phyloP scores from a whole-genome alignment of 2,113 vertebrate genomes.

The Percina caprodes region DNA sequence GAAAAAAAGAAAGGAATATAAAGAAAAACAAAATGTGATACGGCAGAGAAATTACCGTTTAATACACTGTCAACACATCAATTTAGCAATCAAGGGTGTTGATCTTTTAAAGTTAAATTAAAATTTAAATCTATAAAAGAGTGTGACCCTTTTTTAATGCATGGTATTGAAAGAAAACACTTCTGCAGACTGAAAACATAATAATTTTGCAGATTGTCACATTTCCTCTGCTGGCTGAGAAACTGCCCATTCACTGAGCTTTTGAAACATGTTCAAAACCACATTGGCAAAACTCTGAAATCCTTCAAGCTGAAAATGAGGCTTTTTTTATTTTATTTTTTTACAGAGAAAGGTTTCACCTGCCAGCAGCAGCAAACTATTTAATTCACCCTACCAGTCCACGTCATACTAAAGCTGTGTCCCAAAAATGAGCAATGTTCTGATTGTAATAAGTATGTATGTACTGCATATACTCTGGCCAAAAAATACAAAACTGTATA shows the following conservation, averaged over 20 bases:
- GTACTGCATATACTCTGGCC: neutral
- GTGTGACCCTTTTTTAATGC: neutral
- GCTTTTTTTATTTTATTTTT: no score
- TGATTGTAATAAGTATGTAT: neutral
- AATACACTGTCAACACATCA: neutral
- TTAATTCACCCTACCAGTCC: neutral
- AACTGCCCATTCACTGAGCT: neutral
- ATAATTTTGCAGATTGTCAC: neutral
- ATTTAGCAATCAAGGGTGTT: neutral
- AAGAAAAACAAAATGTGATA: neutral
- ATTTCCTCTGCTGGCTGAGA: constrained; percentile 12
- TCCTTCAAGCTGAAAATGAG: constrained; percentile 4
- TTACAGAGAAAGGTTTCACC: constrained; percentile 3
- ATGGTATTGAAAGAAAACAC: neutral
- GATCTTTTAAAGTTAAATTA: no score
- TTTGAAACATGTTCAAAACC: constrained; percentile 5
- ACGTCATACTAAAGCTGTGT: neutral
- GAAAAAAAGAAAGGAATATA: neutral
- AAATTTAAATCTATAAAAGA: neutral
- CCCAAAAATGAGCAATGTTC: neutral
- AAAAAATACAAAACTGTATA: neutral
- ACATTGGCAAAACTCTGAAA: constrained; percentile 11
- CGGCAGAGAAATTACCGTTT: neutral
- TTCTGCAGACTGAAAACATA: neutral
- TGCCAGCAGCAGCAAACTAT: neutral